Conservation (phyloP, 2,888 invertebrate species). For the Coenonympha glycerion region DNA sequence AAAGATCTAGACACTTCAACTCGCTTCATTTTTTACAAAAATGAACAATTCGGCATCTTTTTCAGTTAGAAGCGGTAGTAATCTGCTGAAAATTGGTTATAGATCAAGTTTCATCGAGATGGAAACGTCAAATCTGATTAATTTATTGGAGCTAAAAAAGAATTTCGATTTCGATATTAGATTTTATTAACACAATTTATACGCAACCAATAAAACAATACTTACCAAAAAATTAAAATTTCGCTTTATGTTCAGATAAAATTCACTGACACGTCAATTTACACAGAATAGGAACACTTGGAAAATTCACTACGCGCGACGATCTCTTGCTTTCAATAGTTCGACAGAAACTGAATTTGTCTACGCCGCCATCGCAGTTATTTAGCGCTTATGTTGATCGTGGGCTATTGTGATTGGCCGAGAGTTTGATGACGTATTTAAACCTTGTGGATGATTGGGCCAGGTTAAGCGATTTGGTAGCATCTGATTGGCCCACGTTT, state of each 20-base stretch:
- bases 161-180: background rate
- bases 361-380: constrained; percentile 65
- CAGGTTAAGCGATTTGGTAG: constrained; percentile 74
- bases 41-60: background rate
- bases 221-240: constrained; percentile 20
- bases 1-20: background rate
- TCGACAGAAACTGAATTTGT: constrained; percentile 64
- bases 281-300: constrained; percentile 48
- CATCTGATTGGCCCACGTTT: constrained; percentile 81
- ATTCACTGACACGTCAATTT: constrained; percentile 55
- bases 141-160: background rate
- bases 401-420: constrained; percentile 75
- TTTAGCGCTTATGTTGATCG: constrained; percentile 78
- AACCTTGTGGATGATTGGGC: constrained; percentile 59
- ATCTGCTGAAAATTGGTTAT: background rate
- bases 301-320: constrained; percentile 33
- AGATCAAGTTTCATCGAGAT: constrained; percentile 4
- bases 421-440: constrained; percentile 58
- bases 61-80: background rate
- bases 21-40: background rate
- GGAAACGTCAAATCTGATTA: constrained; percentile 2
- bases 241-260: constrained; percentile 28
- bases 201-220: background rate
- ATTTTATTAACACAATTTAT: background rate
- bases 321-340: constrained; percentile 56